Percentiles rank a stretch among this genome's conserved stretches.
phyloP scores from a whole-genome alignment of 2,797 vertebrate genomes.

The Clarias laeviceps region DNA sequence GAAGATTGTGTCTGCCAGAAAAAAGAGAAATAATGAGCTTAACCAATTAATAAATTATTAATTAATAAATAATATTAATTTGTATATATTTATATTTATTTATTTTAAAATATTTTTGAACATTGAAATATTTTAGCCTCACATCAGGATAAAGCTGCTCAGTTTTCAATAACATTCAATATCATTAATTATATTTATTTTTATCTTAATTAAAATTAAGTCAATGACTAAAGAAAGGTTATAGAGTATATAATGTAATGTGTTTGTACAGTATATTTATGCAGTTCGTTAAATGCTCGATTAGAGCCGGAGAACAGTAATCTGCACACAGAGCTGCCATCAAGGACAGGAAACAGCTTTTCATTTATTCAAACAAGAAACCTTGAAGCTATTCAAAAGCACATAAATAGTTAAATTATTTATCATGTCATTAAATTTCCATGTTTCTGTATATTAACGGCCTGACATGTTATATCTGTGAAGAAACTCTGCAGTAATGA shows the following conservation, averaged over 20 bases:
- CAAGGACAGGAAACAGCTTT: conserved; percentile 1
- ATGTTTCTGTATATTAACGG: background rate
- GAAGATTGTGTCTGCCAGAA: background rate
- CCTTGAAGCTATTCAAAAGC: conserved; percentile 3
- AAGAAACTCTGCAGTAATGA: background rate
- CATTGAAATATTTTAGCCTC: background rate
- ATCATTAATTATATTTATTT: background rate
- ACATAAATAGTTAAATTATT: background rate
- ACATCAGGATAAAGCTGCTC: background rate
- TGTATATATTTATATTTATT: too few species aligned
- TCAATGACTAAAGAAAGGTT: background rate
- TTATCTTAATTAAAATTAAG: too few species aligned
- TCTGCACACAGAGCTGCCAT: background rate
- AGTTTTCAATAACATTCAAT: background rate
- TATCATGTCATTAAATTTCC: background rate
- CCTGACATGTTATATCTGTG: conserved; percentile 51
- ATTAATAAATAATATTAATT: background rate
- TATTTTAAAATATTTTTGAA: background rate
- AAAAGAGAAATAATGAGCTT: background rate
- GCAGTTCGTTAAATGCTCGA: background rate
- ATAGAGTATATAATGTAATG: background rate
- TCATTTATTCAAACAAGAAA: background rate
- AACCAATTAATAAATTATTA: background rate
- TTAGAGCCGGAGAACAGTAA: background rate
- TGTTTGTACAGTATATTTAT: background rate